phyloP scores from a whole-genome alignment of 2,113 vertebrate species.

The Aegypius monachus region DNA sequence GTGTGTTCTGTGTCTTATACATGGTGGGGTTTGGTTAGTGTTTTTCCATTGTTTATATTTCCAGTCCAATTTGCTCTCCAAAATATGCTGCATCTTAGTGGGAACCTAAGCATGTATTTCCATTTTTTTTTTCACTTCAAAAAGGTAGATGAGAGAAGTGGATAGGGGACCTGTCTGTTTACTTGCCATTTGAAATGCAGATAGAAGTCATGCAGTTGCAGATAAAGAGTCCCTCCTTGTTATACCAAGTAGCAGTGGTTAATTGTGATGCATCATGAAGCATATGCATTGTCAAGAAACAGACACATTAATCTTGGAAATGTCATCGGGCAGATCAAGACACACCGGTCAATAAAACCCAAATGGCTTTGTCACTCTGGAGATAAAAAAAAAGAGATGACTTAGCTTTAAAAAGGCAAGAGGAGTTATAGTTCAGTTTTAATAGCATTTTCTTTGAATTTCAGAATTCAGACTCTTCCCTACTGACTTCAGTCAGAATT shows the following conservation, averaged over 20 bases:
- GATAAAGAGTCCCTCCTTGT: constrained; percentile 12
- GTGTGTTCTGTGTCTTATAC: not conserved
- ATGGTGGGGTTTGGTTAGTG: not conserved
- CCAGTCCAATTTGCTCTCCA: not conserved
- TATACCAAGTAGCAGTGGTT: constrained; percentile 19
- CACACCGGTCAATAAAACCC: constrained; percentile 52
- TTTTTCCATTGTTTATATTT: not conserved
- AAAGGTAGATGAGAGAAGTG: not conserved
- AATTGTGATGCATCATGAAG: constrained; percentile 49
- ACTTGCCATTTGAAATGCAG: constrained; percentile 42
- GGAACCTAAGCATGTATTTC: not conserved
- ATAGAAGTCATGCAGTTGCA: constrained; percentile 4
- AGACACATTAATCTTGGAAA: constrained; percentile 59
- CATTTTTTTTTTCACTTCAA: not conserved
- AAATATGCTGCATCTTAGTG: not conserved
- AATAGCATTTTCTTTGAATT: not conserved
- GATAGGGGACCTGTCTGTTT: not conserved
- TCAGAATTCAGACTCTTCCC: not conserved
- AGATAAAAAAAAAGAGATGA: not conserved
- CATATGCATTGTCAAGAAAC: not conserved
- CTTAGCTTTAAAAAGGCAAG: not conserved
- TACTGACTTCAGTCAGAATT: not conserved
- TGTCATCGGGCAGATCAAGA: constrained; percentile 34
- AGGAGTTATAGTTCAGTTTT: not conserved
- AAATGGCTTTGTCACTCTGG: constrained; percentile 32